phyloP scores from a whole-genome alignment of 2,113 vertebrate species.

The Sisor rabdophorus region DNA sequence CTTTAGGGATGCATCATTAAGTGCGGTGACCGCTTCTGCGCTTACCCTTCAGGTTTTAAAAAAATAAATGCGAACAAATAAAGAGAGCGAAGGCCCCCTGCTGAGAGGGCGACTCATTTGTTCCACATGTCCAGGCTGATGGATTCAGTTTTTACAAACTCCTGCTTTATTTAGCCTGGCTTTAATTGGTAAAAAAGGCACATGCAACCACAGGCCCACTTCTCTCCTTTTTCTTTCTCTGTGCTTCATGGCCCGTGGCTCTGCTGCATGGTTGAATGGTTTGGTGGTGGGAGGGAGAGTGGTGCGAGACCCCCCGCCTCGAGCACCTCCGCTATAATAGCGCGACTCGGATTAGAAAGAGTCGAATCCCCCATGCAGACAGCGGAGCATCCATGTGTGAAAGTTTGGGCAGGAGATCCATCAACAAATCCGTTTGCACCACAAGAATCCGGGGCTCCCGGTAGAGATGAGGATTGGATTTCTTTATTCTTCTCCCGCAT shows the following conservation, averaged over 20 bases:
- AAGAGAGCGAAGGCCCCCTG: constrained; percentile 54
- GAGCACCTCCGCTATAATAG: constrained; percentile 65
- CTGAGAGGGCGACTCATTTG: constrained; percentile 67
- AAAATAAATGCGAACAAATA: constrained; percentile 67
- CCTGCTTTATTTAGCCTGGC: constrained; percentile 67
- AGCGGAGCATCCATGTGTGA: constrained; percentile 57
- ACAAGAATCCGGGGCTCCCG: constrained; percentile 63
- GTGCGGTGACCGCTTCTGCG: constrained; percentile 52
- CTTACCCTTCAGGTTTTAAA: constrained; percentile 66
- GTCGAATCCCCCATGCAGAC: constrained; percentile 55
- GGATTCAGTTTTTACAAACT: constrained; percentile 68
- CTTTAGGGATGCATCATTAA: constrained; percentile 52
- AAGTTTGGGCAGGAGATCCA: constrained; percentile 65
- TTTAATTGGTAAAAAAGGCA: constrained; percentile 64
- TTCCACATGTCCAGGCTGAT: constrained; percentile 75
- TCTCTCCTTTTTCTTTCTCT: constrained; percentile 56
- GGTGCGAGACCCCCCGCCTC: constrained; percentile 65
- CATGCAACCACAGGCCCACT: constrained; percentile 51
- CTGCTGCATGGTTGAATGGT: constrained; percentile 66
- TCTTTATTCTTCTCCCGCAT: constrained; percentile 59
- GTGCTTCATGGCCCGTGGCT: constrained; percentile 60
- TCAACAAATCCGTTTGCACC: constrained; percentile 70
- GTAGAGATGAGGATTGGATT: constrained; percentile 57
- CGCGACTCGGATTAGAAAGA: constrained; percentile 66
- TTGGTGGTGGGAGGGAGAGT: constrained; percentile 53